Conservation (phyloP, 37 sponge, comb jelly and placozoan species). For the Mnemiopsis leidyi region DNA sequence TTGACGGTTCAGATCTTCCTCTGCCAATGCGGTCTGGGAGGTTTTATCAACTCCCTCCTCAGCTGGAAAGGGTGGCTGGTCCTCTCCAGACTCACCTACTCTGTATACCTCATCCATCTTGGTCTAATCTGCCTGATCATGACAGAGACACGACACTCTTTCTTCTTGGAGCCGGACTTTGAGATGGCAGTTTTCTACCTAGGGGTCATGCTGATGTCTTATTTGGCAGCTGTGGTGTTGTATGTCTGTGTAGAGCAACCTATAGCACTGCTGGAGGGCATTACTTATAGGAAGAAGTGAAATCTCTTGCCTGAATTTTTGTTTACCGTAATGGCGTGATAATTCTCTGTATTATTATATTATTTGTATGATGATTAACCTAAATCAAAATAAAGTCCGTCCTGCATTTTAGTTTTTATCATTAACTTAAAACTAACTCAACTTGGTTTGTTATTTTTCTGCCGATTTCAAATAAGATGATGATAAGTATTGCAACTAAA, state of each 20-base stretch:
- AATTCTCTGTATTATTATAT: too few relatives aligned
- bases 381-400: too few relatives aligned
- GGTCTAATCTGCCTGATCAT: background rate
- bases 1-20: background rate
- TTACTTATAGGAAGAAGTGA: background rate
- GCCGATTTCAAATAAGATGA: too few relatives aligned
- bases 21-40: conserved; percentile 13
- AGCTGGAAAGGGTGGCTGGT: conserved; percentile 51
- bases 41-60: conserved; percentile 39
- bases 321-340: too few relatives aligned
- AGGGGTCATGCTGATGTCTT: background rate
- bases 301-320: too few relatives aligned
- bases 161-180: background rate
- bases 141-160: background rate
- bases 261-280: background rate
- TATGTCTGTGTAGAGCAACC: background rate
- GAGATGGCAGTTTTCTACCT: background rate
- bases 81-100: conserved; percentile 52
- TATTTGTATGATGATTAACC: too few relatives aligned
- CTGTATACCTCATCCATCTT: conserved; percentile 32
- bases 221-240: background rate
- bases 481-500: too few relatives aligned
- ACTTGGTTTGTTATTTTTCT: too few relatives aligned
- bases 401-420: too few relatives aligned
- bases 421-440: too few relatives aligned